phyloP scores from a whole-genome alignment of 1,140 invertebrate genomes.

The Diorhabda sublineata region DNA sequence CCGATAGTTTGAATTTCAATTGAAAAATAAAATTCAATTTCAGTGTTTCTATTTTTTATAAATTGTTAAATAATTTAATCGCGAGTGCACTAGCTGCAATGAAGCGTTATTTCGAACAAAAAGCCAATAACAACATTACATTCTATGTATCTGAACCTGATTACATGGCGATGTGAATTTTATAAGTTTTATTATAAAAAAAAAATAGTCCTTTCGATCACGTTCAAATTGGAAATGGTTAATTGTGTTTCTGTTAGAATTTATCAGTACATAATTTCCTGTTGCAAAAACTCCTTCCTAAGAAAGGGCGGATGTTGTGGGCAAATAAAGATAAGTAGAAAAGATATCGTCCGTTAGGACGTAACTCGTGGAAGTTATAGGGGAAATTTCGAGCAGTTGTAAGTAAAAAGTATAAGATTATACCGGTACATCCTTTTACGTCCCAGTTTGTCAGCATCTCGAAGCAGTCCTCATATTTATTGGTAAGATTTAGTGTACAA shows the following conservation, averaged over 20 bases:
- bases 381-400: conserved; percentile 1
- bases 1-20: too few species aligned
- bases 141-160: too few species aligned
- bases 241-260: neutral
- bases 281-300: neutral
- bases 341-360: conserved; percentile 5
- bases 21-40: too few species aligned
- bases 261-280: neutral
- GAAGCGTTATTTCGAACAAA: too few species aligned
- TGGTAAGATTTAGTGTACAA: conserved; percentile 13
- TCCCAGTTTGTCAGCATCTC: conserved; percentile 4
- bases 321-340: conserved; percentile 17
- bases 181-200: too few species aligned
- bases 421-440: conserved; percentile 8
- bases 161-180: too few species aligned
- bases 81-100: too few species aligned
- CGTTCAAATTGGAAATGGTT: too few species aligned
- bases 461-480: conserved; percentile 12
- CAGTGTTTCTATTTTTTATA: too few species aligned
- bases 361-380: conserved; percentile 3
- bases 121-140: too few species aligned
- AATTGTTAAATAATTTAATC: too few species aligned
- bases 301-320: neutral
- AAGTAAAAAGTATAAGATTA: conserved; percentile 14
- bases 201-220: too few species aligned